Evolutionary conservation across 2,888 invertebrate species (phyloP), one percentile per base, ranked within the genome.

Genomic region (Seira ritae): DNA sequence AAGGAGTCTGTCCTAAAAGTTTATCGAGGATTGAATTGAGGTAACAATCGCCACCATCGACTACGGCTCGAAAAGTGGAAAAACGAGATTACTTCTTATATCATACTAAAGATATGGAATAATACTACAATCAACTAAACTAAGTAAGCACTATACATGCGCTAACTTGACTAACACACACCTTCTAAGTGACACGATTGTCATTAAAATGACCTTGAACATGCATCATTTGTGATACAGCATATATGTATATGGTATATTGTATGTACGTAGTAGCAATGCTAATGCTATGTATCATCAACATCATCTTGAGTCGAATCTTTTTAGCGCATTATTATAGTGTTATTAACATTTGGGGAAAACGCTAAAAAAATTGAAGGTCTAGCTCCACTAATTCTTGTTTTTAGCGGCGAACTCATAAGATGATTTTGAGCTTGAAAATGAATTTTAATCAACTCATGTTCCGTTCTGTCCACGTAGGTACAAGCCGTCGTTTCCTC

Each of bases 51-150:
- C n/a, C n/a, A n/a, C n/a, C n/a, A n/a, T n/a, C n/a, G n/a, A n/a
- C n/a, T n/a, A 72, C 20, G 31, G 55, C 70, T 77, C 42, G 85
- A 85, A n/a, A 85, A 85, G 85, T 85, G 76, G 85, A 85, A 82
- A 82, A 85, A 85, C 85, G 71, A 82, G 81, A 85, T 80, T n/a
- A 31, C 8, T 31, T 74, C 24, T 31, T 19, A 17, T 68, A 70
- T 15, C 42, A 42, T n/a, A 23, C 55, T 46, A 69, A 70, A 68
- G n/a, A n/a, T n/a, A n/a, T n/a, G n/a, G n/a, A n/a, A n/a, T n/a
- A n/a, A n/a, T n/a, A n/a, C n/a, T n/a, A 81, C 17, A 31, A 69
- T n/a, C 37, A 12, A 69, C 31, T 69, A 12, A 15, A 24, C 37
- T 42, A 69, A 6, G 0, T 69, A 37, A 12, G 20, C 8, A 3